Evolutionary conservation across 2,797 vertebrate species (phyloP).

Genomic region (Danio kyathit): DNA sequence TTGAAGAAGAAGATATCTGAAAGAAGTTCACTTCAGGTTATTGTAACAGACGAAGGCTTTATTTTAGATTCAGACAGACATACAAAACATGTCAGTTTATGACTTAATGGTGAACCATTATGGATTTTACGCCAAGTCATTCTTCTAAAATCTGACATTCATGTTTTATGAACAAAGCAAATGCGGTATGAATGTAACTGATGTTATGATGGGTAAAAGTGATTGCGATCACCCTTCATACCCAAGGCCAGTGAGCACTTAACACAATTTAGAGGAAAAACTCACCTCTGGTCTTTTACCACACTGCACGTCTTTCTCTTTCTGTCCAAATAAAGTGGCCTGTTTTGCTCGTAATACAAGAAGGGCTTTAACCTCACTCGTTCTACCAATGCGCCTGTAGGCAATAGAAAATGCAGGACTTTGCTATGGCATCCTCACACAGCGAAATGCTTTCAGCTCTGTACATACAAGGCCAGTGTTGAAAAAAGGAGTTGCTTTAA

Average conservation of each 20-base stretch:
- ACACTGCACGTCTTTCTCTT: background rate
- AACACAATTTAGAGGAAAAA: conserved; percentile 17
- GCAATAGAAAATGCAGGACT: conserved; percentile 75
- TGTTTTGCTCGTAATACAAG: conserved; percentile 70
- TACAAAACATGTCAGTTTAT: background rate
- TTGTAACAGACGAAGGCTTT: background rate
- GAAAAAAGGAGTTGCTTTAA: conserved; percentile 68
- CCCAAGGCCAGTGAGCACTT: background rate
- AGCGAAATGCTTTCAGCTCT: conserved; percentile 76
- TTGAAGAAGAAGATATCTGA: background rate
- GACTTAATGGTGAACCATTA: conserved; percentile 2
- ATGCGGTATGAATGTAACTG: background rate
- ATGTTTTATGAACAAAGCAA: conserved; percentile 12
- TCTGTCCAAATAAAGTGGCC: conserved; percentile 69
- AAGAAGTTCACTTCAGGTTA: conserved; percentile 2
- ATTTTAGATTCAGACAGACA: background rate
- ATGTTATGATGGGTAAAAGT: conserved; percentile 10
- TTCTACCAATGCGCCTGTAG: conserved; percentile 66
- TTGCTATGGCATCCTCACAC: conserved; percentile 68
- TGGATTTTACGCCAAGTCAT: background rate
- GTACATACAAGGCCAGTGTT: conserved; percentile 72
- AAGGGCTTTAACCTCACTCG: conserved; percentile 70
- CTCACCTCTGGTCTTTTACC: conserved; percentile 12
- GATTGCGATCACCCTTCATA: background rate
- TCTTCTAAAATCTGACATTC: background rate